A percentile compares a stretch with the other conserved stretches of the same genome.
Evolutionary conservation across 2,888 invertebrate species (phyloP).

Genomic region (Notodonta dromedarius): DNA sequence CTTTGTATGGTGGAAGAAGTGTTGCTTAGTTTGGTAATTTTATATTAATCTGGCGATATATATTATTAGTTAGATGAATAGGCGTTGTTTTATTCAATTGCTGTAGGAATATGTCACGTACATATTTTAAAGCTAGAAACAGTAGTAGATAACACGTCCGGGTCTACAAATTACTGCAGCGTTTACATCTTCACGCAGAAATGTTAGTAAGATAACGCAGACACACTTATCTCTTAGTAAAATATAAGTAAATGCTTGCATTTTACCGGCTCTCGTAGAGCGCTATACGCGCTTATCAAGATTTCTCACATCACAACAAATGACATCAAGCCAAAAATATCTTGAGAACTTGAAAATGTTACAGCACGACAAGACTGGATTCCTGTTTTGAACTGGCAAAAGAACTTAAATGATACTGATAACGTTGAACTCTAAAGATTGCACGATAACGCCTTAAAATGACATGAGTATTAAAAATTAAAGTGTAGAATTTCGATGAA

Average conservation of each 20-base stretch:
- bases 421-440: no score
- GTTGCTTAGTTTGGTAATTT: no score
- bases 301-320: conserved; percentile 7
- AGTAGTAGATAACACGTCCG: no score
- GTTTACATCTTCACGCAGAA: neutral
- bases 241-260: neutral
- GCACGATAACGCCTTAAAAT: no score
- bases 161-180: neutral
- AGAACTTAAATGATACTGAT: neutral
- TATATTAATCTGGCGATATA: no score
- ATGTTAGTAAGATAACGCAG: neutral
- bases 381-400: conserved; percentile 17
- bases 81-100: no score
- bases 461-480: no score
- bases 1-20: no score
- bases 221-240: neutral
- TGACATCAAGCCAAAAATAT: conserved; percentile 10
- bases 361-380: conserved; percentile 14
- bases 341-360: conserved; percentile 10
- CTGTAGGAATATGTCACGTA: no score
- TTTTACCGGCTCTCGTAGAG: neutral
- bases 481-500: neutral
- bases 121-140: no score
- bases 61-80: no score
- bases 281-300: conserved; percentile 1